Evolutionary conservation across 2,113 vertebrate genomes (phyloP).

Genomic region (Leucoraja erinaceus): DNA sequence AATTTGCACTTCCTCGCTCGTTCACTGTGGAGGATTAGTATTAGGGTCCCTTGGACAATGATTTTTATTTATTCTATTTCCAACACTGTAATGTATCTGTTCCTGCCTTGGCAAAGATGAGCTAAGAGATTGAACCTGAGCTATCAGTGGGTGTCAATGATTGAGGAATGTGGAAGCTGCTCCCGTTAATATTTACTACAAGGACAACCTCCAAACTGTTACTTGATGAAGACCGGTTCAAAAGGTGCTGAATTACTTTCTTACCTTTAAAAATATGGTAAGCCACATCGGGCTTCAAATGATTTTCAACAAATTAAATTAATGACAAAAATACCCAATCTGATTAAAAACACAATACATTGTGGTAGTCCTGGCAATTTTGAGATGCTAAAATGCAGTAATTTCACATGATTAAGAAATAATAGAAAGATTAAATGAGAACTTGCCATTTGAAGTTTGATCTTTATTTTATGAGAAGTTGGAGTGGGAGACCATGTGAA

Average conservation of each 20-base stretch:
- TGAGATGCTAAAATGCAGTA: background rate
- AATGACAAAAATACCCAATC: background rate
- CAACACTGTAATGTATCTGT: background rate
- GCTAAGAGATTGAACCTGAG: background rate
- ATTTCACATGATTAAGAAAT: background rate
- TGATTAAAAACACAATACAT: background rate
- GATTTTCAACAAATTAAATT: background rate
- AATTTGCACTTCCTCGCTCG: background rate
- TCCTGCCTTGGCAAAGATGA: background rate
- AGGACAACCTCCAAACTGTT: background rate
- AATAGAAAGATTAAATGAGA: no score
- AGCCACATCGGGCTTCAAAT: background rate
- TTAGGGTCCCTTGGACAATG: background rate
- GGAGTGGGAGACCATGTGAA: no score
- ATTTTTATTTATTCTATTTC: no score
- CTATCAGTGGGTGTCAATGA: background rate
- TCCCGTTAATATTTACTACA: background rate
- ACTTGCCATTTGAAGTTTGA: no score
- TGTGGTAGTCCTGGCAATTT: background rate
- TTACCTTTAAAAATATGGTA: background rate
- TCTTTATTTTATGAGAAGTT: no score
- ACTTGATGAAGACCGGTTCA: background rate
- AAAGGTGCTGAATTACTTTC: background rate
- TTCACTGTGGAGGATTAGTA: background rate
- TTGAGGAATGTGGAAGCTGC: no score